phyloP scores from a whole-genome alignment of 2,797 vertebrate species.

The Botia kubotai region DNA sequence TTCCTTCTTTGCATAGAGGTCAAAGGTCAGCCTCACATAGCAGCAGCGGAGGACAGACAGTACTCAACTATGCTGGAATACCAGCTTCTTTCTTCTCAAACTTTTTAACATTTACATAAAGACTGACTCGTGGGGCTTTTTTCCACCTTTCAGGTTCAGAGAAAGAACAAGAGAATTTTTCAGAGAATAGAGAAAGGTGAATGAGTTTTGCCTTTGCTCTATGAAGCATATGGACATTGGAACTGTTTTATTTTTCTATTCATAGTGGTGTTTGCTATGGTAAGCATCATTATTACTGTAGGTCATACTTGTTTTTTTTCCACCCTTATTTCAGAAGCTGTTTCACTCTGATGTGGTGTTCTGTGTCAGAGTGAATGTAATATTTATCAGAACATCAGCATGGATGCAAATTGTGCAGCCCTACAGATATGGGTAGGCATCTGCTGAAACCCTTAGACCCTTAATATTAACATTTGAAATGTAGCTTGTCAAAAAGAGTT shows the following conservation, averaged over 20 bases:
- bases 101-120: constrained; percentile 63
- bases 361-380: no score
- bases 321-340: no score
- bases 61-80: constrained; percentile 59
- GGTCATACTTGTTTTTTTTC: no score
- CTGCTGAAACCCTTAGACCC: no score
- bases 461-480: no score
- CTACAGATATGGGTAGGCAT: no score
- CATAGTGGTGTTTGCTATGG: constrained; percentile 1
- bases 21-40: constrained; percentile 51
- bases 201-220: constrained; percentile 8
- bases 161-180: constrained; percentile 1
- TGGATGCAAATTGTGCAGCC: no score
- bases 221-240: constrained; percentile 19
- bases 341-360: no score
- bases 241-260: constrained; percentile 8
- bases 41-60: constrained; percentile 42
- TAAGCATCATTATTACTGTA: not conserved
- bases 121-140: constrained; percentile 48
- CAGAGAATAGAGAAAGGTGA: not conserved
- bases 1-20: constrained; percentile 64
- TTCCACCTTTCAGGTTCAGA: constrained; percentile 54
- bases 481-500: no score
- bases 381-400: no score
- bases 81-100: constrained; percentile 58